Evolutionary conservation across 1,140 invertebrate species (phyloP), one percentile per base, ranked within the genome.

Genomic region (Pseudachorutes palmiensis): DNA sequence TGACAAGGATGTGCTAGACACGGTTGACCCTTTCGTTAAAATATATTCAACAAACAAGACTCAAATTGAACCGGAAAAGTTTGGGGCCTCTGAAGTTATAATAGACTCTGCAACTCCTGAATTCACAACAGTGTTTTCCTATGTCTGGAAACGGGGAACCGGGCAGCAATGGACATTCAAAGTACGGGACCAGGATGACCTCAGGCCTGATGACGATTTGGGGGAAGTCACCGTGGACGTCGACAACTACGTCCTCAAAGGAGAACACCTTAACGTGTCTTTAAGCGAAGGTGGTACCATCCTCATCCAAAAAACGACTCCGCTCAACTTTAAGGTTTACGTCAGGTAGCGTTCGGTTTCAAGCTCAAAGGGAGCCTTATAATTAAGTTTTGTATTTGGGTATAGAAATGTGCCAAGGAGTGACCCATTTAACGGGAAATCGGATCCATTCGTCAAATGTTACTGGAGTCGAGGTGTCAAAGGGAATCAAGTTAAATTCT

Each of bases 371-470:
- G 9, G 9, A 14, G 5, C 12, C 16, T 36, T 63, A 31, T 14
- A 66, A 59, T 33, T 9, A 12, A 24, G 48, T 32, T 12, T 16
- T 2, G 22, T 64, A 57, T 26, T 66, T 66, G 16, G 12, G n/a
- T 62, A 19, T 33, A 72, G 68, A 49, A 60, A 66, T 48, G n/a
- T 73, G 9, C 71, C 71, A 41, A n/a, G 45, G 22, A 64, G 51
- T 22, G 71, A 73, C 24, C 51, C 65, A 49, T 66, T 70, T 31
- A 60, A 51, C 24, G 66, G 68, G 5, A 19, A 32, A 28, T 67
- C 65, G 31, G 72, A 73, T 61, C 61, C 67, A 2, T 73, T 67
- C 29, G 69, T 73, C 0, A 66, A 73, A 61, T 66, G 64, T 30
- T 73, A 73, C 41, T 73, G 59, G 31, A 31, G 70, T 1, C 31